Evolutionary conservation across 1,140 invertebrate species (phyloP), one percentile per base, ranked within the genome.

Genomic region (Drosophila lacteicornis): DNA sequence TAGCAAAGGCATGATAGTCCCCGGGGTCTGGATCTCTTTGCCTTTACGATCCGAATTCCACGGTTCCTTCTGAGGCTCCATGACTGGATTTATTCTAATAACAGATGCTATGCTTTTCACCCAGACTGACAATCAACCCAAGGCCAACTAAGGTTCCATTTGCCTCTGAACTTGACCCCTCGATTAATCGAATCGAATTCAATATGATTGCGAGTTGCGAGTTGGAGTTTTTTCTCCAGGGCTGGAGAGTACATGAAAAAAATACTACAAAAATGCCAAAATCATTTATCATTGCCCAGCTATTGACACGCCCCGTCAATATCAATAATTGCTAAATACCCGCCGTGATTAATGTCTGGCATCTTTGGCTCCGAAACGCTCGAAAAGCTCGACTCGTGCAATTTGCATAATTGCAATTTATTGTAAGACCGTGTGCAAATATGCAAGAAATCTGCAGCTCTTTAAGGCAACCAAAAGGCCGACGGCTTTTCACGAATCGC

Each of bases 321-420:
- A 79, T 66, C 43, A 70, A 84, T 86, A 86, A 86, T 86, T 82
- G 83, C 80, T 85, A 87, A 86, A 57, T 87, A 79, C 82, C 61
- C 43, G 42, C 49, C 43, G 61, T 87, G 84, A 87, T 87, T 87
- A 87, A 87, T 87, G 85, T 79, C 75, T 78, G 55, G 68, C 77
- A 78, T 80, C 76, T 86, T 70, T 71, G 50, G 49, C 78, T 62
- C 62, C 62, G 25, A 46, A 69, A 38, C 49, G 33, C 53, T 55
- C 33, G 40, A 40, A 36, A 22, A 12, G 59, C 65, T 62, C 47
- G 53, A 27, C 40, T 60, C 76, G 61, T 15, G 42, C 57, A 70
- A 90, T 90, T 90, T 90, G 86, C 85, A 90, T 90, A 90, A 90
- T 90, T 90, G 85, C 86, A 90, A 82, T 90, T 90, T 82, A 77